Percentiles rank a stretch among this genome's conserved stretches.
phyloP scores from a whole-genome alignment of 2,888 invertebrate genomes.

The Petrolisthes manimaculis region DNA sequence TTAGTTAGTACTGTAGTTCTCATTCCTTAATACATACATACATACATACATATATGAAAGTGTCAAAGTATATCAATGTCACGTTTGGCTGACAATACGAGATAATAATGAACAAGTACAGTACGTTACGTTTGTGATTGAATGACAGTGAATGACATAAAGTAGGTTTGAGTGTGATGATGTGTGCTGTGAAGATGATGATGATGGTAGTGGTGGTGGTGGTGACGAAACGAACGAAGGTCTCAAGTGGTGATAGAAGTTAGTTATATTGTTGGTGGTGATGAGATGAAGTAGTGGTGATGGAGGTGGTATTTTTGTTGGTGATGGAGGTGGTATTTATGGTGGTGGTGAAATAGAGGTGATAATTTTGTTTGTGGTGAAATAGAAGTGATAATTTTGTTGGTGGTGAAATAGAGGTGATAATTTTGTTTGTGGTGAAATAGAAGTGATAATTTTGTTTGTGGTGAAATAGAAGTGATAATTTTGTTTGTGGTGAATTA shows the following conservation, averaged over 20 bases:
- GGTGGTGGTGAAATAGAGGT: neutral
- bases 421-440: neutral
- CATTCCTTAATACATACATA: too few species aligned
- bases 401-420: neutral
- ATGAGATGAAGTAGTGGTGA: neutral
- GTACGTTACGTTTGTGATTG: too few species aligned
- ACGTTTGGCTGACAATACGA: too few species aligned
- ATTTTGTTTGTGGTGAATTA: conserved; percentile 1
- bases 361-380: conserved; percentile 5
- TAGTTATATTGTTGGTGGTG: neutral
- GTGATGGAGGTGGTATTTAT: neutral
- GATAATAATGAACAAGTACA: too few species aligned
- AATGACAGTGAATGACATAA: too few species aligned
- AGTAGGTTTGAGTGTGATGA: too few species aligned
- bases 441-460: neutral
- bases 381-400: neutral
- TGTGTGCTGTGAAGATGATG: too few species aligned
- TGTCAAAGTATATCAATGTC: too few species aligned
- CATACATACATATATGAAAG: too few species aligned
- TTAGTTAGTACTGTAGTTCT: too few species aligned
- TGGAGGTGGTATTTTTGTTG: neutral
- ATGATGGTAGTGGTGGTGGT: too few species aligned
- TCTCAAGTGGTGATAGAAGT: neutral
- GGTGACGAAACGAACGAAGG: neutral
- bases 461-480: conserved; percentile 4